Evolutionary conservation across 2,113 vertebrate species (phyloP).

Genomic region (Recurvirostra avosetta): DNA sequence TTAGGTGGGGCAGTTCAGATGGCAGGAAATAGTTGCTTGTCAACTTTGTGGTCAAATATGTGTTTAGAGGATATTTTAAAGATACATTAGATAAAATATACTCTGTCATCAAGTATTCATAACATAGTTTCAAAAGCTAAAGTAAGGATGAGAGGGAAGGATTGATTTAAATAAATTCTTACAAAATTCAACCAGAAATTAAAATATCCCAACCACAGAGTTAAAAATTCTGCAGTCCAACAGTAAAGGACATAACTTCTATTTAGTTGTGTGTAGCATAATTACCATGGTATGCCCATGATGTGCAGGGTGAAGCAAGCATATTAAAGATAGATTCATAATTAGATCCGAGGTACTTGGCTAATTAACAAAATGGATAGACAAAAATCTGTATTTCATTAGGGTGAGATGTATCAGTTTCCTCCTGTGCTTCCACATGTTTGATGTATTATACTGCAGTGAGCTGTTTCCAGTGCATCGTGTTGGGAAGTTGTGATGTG

Average conservation of each 20-base stretch:
- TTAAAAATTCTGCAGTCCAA: background rate
- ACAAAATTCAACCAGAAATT: background rate
- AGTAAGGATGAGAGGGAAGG: background rate
- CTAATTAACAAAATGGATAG: constrained; percentile 66
- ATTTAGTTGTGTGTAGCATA: constrained; percentile 4
- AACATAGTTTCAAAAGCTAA: background rate
- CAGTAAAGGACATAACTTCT: constrained; percentile 5
- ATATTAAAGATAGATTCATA: constrained; percentile 58
- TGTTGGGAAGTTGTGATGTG: constrained; percentile 41
- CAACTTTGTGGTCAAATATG: background rate
- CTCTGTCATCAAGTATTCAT: background rate
- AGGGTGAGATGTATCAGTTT: constrained; percentile 51
- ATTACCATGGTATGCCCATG: constrained; percentile 5
- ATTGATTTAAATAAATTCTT: background rate
- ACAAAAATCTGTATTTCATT: constrained; percentile 59
- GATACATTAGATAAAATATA: background rate
- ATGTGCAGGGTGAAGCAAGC: constrained; percentile 50
- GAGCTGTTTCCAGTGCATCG: constrained; percentile 12
- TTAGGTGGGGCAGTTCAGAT: background rate
- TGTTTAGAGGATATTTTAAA: background rate
- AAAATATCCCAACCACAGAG: background rate
- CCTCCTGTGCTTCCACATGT: constrained; percentile 44
- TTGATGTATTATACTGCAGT: constrained; percentile 45
- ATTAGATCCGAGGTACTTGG: constrained; percentile 46
- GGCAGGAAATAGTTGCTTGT: background rate